These are phyloP conservation scores for Rhea americana DNA, from an alignment of 2,113 vertebrate genomes.

Conservation along the genomic window DNA sequence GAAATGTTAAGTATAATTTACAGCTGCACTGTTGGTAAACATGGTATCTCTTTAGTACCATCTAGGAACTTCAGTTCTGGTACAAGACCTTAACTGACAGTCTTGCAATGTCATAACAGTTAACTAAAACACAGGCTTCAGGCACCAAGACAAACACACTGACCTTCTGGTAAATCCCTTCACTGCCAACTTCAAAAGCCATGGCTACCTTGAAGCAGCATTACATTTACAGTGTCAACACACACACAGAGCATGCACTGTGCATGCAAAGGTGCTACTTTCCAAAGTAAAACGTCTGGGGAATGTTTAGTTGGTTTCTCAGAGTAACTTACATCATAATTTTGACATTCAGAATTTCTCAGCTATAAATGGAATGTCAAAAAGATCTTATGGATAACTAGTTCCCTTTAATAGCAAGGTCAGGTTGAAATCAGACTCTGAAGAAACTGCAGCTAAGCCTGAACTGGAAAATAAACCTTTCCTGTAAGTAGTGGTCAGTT, in stretches of 20 bases:
- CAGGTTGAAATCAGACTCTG: neutral
- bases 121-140: neutral
- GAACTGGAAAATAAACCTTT: neutral
- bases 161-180: neutral
- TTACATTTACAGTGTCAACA: neutral
- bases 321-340: constrained; percentile 16
- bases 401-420: neutral
- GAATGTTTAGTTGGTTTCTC: constrained; percentile 17
- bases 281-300: constrained; percentile 31
- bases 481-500: neutral
- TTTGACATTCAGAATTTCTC: constrained; percentile 15
- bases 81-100: neutral
- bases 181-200: neutral
- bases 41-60: neutral
- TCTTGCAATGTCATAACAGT: neutral
- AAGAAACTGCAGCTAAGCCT: constrained; percentile 4
- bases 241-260: neutral
- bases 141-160: neutral
- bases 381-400: neutral
- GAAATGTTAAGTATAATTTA: too few relatives aligned
- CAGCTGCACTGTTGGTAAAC: too few relatives aligned
- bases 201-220: neutral
- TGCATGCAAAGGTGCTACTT: constrained; percentile 32
- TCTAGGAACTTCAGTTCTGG: neutral
- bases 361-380: constrained; percentile 27